Evolutionary conservation across 2,888 invertebrate genomes (phyloP), one percentile per base, ranked within the genome.

Genomic region (Acleris emargana): DNA sequence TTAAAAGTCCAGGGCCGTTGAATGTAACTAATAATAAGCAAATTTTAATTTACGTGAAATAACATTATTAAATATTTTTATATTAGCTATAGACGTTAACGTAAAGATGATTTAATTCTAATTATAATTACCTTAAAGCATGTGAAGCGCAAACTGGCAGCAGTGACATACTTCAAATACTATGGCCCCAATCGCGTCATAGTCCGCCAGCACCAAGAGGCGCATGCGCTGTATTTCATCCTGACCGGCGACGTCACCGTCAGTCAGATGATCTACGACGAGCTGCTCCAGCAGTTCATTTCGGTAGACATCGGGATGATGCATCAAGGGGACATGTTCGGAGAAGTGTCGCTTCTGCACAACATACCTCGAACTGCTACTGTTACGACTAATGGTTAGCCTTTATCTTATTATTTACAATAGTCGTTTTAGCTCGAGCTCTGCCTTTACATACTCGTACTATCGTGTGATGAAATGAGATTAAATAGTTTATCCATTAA

Each of bases 301-400:
- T 89, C 89, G 0, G 82, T 89, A 18, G 92, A 93, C 17, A 82
- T 94, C 9, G 94, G 93, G 5, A 77, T 77, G 0, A 89, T 95
- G 83, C 89, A 89, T 25, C 70, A 93, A 0, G 95, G 95, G 0
- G 94, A 94, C 61, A 93, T 94, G 90, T 95, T 95, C 72, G 96
- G 95, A 0, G 95, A 95, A 82, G 93, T 95, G 16, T 94, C 95
- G 0, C 79, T 95, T 47, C 78, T 95, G 59, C 94, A 95, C 71
- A 91, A 91, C 25, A 93, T 94, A 52, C 91, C 91, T 5, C 90
- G 95, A 76, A 93, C 94, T 7, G 94, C 94, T 18, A 95, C 95
- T 0, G 93, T 93, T 62, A 91, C 92, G 9, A 94, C 94, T 32
- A 75, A 78, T 63, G 93, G 94, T 94, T 72, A 86, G 83, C 5